Evolutionary conservation across 2,113 vertebrate species (phyloP).

Genomic region (Brevimyrus niger): DNA sequence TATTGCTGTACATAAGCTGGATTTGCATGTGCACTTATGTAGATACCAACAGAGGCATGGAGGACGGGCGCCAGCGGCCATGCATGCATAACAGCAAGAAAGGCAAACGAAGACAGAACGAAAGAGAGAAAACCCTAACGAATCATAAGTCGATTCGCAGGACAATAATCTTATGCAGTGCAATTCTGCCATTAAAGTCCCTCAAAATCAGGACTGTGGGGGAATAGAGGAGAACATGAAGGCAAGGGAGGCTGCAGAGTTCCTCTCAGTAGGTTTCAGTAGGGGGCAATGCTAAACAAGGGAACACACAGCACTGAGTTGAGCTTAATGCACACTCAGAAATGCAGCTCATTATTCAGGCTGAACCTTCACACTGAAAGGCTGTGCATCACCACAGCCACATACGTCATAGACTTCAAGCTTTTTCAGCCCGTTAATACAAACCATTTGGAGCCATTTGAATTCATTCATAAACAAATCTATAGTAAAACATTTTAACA

Average conservation of each 20-base stretch:
- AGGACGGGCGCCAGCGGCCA: neutral
- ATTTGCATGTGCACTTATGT: neutral
- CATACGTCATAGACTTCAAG: neutral
- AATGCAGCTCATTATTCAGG: neutral
- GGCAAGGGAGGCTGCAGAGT: conserved; percentile 28
- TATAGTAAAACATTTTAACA: neutral
- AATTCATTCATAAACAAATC: neutral
- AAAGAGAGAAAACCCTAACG: neutral
- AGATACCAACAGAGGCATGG: neutral
- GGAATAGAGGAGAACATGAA: neutral
- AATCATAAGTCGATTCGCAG: neutral
- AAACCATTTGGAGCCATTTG: neutral
- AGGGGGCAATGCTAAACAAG: conserved; percentile 64
- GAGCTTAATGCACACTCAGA: neutral
- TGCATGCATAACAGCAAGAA: neutral
- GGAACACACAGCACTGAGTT: conserved; percentile 22
- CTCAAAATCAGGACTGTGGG: neutral
- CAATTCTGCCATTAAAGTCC: neutral
- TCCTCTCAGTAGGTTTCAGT: conserved; percentile 48
- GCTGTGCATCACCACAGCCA: neutral
- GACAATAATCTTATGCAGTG: neutral
- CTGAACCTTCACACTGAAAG: neutral
- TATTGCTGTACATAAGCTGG: neutral
- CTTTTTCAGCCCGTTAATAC: neutral
- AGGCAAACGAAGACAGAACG: neutral